Evolutionary conservation across 1,140 invertebrate species (phyloP), one percentile per base, ranked within the genome.

Genomic region (Sycophila sp.): DNA sequence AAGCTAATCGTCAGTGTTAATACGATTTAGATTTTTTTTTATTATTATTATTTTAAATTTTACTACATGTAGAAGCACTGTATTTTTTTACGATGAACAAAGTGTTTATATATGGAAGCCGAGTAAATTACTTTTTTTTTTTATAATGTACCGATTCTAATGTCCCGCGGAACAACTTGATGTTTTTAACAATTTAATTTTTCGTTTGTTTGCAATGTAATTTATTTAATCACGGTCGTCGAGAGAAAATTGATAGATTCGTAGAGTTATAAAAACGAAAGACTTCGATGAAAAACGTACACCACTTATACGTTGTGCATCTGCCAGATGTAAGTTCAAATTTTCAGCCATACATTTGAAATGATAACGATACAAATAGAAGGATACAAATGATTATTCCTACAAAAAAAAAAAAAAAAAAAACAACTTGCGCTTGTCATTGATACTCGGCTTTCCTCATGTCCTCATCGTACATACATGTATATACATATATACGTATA

Each of bases 341-440:
- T 45, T 45, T 56, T 45, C 10, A 66, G 36, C 26, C 11, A 66
- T 40, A 56, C n/a, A n/a, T 55, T 65, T 65, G 24, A 65, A n/a
- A 55, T 55, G n/a, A n/a, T n/a, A n/a, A n/a, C n/a, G n/a, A n/a
- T n/a, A n/a, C n/a, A n/a, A 30, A 56, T 45, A 56, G 45, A 66
- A 45, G 28, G 17, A 51, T 10, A 51, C 26, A 30, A n/a, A 17
- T 30, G 26, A 40, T 32, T n/a, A 66, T 40, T 42, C 22, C n/a
- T 19, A 19, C 10, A 7, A 28, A 65, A n/a, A 56, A 56, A 45
- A 45, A 66, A 19, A 55, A 7, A 28, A 65, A n/a, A 56, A 56
- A 45, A 45, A 66, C 7, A 55, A 24, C 4, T 26, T 24, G 11
- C 22, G 8, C n/a, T n/a, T 59, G 22, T 19, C 2, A 42, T 26